Evolutionary conservation across 1,140 invertebrate genomes (phyloP), one percentile per base, ranked within the genome.

Genomic region (Laupala kohalensis): DNA sequence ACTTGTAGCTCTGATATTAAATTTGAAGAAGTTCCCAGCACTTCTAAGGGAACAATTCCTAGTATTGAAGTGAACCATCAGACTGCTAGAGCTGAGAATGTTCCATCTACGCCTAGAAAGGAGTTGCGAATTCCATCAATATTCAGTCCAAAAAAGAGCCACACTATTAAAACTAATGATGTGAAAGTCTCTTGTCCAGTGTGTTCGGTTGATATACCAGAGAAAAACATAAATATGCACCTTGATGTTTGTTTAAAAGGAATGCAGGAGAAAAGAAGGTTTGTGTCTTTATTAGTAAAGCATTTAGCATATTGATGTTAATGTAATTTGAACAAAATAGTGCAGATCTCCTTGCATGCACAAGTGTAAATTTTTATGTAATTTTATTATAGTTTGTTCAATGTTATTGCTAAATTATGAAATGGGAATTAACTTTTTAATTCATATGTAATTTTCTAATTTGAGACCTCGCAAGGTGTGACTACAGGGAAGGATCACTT

Each of bases 221-320:
- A 81, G 67, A 73, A 71, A 5, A 78, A 81, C 73, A 83, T 86
- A 12, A 86, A 86, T 75, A 77, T 76, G 24, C 86, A 87, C 77
- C 78, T 86, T 29, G 86, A 87, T 77, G 78, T 79, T 66, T 87
- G 86, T 76, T 77, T 86, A 27, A 79, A 81, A 69, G 75, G 80
- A 70, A 76, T 37, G 15, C 23, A 63, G n/a, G 12, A 63, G 6
- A 9, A 19, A 2, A 27, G 26, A 13, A 13, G 1, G 13, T 26
- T 27, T 28, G 27, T 64, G 6, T 9, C 25, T 64, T 5, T 25
- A 3, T 64, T 25, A 3, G 19, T 12, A 19, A 19, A 4, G 4
- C 24, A 3, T 64, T 64, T 3, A 23, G 5, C 25, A 5, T 64
- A 13, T 3, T 64, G 25, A 64, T 23, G 25, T 15, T 6, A 23